These are phyloP conservation scores for Mormoops blainvillei DNA, from an alignment of 2,113 vertebrate species.

Conservation along the genomic window DNA sequence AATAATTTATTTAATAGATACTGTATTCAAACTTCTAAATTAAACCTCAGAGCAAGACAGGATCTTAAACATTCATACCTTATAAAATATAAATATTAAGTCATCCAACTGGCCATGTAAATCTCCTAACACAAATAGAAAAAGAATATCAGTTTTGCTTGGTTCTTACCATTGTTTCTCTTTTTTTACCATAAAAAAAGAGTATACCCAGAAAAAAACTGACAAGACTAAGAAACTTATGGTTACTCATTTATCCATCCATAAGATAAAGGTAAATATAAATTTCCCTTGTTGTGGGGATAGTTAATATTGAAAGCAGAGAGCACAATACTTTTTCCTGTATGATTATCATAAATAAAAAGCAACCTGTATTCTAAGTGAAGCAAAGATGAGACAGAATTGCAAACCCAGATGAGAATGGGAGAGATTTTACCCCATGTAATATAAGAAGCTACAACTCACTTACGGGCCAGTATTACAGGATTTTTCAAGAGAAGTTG, in stretches of 20 bases:
- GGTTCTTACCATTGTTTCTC: background rate
- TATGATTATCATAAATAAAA: background rate
- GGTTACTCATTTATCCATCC: background rate
- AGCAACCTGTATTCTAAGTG: background rate
- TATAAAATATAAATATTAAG: slow-evolving; percentile 89
- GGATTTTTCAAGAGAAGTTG: background rate
- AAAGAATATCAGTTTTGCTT: slow-evolving; percentile 31
- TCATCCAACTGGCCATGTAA: slow-evolving; percentile 94
- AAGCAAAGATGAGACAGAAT: background rate
- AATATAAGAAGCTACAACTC: background rate
- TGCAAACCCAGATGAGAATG: background rate
- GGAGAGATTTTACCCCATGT: background rate
- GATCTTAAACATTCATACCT: slow-evolving; percentile 76
- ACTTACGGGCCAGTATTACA: background rate
- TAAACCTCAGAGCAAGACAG: slow-evolving; percentile 23
- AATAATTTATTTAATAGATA: background rate
- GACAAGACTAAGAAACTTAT: background rate
- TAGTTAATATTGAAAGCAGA: background rate
- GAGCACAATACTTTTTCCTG: background rate
- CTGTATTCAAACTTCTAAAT: background rate
- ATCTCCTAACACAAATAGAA: slow-evolving; percentile 84
- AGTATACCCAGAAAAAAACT: background rate
- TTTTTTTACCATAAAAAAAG: slow-evolving; percentile 15
- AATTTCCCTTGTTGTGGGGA: background rate
- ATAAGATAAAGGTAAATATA: background rate